Conservation (phyloP, 1,140 invertebrate species). For the Nilaparvata lugens region DNA sequence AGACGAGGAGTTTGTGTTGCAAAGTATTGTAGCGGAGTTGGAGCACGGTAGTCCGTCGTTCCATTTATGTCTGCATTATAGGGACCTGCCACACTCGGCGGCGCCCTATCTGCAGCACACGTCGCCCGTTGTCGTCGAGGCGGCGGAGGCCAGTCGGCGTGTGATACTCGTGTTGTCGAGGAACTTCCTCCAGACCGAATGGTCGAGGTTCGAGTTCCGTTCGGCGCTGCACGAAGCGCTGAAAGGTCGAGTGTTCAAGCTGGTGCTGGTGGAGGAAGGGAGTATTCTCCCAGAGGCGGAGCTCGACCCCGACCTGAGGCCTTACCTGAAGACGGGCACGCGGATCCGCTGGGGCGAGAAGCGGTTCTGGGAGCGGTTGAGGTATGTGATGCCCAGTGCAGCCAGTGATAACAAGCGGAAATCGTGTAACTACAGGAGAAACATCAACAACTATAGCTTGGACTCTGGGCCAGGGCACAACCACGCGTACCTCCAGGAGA, state of each 20-base stretch:
- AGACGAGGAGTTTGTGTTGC: conserved; percentile 81
- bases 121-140: conserved; percentile 69
- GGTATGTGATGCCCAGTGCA: conserved; percentile 73
- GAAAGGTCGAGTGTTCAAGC: conserved; percentile 68
- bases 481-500: conserved; percentile 36
- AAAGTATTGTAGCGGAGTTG: conserved; percentile 71
- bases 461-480: conserved; percentile 45
- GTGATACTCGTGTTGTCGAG: conserved; percentile 71
- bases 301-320: conserved; percentile 74
- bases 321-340: conserved; percentile 76
- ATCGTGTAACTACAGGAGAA: conserved; percentile 46
- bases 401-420: conserved; percentile 50
- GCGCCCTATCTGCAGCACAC: conserved; percentile 56
- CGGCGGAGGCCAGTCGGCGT: conserved; percentile 71
- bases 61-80: conserved; percentile 77
- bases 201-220: conserved; percentile 73
- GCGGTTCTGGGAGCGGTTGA: conserved; percentile 83
- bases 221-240: conserved; percentile 78
- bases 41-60: conserved; percentile 65
- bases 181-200: conserved; percentile 78
- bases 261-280: conserved; percentile 79
- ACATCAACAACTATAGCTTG: conserved; percentile 68
- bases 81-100: conserved; percentile 55
- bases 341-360: conserved; percentile 81
- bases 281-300: conserved; percentile 67